Evolutionary conservation across 2,888 invertebrate genomes (phyloP).

Genomic region (Brachynemurus nebulosus): DNA sequence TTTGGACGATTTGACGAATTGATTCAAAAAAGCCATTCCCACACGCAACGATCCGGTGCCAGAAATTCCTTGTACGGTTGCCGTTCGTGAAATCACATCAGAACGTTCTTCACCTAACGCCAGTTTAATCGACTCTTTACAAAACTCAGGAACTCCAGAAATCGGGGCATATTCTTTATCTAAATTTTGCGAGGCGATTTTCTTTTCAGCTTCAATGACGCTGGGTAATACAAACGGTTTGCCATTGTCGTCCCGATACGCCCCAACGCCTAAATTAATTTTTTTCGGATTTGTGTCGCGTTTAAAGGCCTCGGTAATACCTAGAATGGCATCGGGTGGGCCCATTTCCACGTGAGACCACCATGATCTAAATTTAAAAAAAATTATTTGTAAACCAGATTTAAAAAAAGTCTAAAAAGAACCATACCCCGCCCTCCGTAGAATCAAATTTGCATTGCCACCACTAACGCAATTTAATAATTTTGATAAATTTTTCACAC

Average conservation of each 20-base stretch:
- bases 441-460: too few relatives aligned
- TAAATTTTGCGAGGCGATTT: conserved; percentile 47
- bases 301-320: conserved; percentile 93
- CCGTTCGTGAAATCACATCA: conserved; percentile 48
- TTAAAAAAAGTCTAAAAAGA: too few relatives aligned
- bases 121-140: conserved; percentile 66
- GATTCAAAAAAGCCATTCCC: conserved; percentile 76
- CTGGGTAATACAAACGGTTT: conserved; percentile 90
- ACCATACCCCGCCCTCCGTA: too few relatives aligned
- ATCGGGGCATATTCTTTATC: conserved; percentile 97
- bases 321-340: conserved; percentile 95
- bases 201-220: conserved; percentile 74
- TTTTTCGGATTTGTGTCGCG: conserved; percentile 82
- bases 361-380: too few relatives aligned
- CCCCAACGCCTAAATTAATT: conserved; percentile 91
- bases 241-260: conserved; percentile 94
- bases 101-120: conserved; percentile 73
- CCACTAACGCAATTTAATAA: too few relatives aligned
- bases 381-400: too few relatives aligned
- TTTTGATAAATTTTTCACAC: too few relatives aligned
- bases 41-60: conserved; percentile 95
- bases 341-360: conserved; percentile 89
- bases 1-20: conserved; percentile 66
- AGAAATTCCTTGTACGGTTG: conserved; percentile 78
- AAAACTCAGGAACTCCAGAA: conserved; percentile 71